Percentiles rank a stretch among this genome's conserved stretches.
Conservation (phyloP, 2,797 vertebrate species). For the Paramormyrops hopkinsi region DNA sequence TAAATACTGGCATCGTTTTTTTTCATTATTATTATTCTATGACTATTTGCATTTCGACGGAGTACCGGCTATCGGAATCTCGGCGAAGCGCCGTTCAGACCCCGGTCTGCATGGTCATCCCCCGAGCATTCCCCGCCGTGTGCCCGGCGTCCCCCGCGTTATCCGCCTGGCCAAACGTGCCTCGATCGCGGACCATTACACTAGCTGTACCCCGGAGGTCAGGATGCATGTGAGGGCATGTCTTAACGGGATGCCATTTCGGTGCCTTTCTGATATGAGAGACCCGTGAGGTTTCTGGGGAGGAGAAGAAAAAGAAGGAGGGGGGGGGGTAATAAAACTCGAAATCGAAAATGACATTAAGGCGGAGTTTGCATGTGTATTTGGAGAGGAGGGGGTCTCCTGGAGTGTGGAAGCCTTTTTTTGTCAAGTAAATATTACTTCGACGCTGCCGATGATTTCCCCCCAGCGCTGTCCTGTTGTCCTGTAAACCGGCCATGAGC, state of each 20-base stretch:
- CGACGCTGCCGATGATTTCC: not conserved
- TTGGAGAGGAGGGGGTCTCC: not conserved
- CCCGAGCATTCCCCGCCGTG: not conserved
- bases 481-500: not conserved
- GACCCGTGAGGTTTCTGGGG: not conserved
- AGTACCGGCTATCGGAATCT: not conserved
- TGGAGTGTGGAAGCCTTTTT: not conserved
- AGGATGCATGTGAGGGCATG: not conserved
- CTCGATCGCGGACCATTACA: not conserved
- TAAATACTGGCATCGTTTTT: not conserved
- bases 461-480: not conserved
- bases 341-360: constrained; percentile 9
- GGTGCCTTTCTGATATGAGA: not conserved
- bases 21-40: not conserved
- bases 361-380: not conserved
- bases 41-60: not conserved
- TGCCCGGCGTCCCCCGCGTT: not conserved
- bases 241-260: not conserved
- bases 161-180: not conserved
- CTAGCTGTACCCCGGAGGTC: not conserved
- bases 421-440: not conserved
- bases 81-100: not conserved
- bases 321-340: not conserved
- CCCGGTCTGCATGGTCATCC: not conserved
- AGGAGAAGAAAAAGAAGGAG: not conserved